These are phyloP conservation scores for Leptopterna dolabrata DNA, from an alignment of 2,888 invertebrate genomes.

Conservation along the genomic window DNA sequence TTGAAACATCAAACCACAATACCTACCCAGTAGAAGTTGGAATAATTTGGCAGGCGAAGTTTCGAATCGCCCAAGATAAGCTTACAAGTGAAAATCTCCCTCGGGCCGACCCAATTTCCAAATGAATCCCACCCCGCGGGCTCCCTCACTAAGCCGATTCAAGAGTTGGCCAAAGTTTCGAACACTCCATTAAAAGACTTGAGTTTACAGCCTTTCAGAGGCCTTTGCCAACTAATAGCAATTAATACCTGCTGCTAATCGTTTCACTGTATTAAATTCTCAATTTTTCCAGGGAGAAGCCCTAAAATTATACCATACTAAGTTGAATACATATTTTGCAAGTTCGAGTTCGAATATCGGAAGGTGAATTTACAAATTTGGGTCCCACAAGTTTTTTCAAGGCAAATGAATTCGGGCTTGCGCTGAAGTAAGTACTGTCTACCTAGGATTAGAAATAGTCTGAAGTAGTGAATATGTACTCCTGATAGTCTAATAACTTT, in stretches of 20 bases:
- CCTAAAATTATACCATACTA: no score
- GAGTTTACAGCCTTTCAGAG: neutral
- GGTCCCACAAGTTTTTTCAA: no score
- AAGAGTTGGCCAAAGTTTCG: conserved; percentile 5
- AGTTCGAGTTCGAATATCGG: no score
- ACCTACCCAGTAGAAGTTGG: no score
- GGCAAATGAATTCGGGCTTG: no score
- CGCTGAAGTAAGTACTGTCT: no score
- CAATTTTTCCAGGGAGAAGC: neutral
- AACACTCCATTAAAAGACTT: conserved; percentile 29
- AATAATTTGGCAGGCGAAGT: neutral
- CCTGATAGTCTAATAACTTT: no score
- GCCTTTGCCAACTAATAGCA: neutral
- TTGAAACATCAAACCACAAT: no score
- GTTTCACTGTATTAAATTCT: neutral
- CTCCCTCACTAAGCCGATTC: neutral
- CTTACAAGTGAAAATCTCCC: neutral
- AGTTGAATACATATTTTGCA: no score
- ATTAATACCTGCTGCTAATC: conserved; percentile 10
- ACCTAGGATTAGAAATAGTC: no score
- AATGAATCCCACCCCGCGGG: neutral
- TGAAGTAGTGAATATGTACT: no score
- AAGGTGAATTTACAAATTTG: no score
- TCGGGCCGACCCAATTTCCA: neutral
- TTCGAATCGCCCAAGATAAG: neutral